Conservation (phyloP, 1,140 invertebrate genomes). For the Cydia splendana region DNA sequence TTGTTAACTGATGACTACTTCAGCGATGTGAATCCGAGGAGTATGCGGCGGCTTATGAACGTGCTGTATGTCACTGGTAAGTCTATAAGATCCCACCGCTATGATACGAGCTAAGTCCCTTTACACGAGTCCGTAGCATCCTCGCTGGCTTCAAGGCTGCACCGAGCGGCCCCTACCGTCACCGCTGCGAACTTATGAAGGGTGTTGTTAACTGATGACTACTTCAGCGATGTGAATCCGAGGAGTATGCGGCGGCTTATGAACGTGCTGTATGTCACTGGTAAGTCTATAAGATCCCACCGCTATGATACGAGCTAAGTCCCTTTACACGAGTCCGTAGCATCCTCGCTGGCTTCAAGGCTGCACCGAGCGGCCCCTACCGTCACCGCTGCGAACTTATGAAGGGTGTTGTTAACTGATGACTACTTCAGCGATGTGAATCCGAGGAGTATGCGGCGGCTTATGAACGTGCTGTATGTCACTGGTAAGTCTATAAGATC, state of each 20-base stretch:
- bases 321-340: conserved; percentile 90
- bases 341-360: conserved; percentile 93
- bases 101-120: conserved; percentile 61
- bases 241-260: conserved; percentile 86
- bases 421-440: conserved; percentile 99
- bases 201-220: conserved; percentile 95
- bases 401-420: conserved; percentile 90
- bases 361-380: conserved; percentile 82
- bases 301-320: too few relatives aligned
- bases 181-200: too few relatives aligned
- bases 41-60: conserved; percentile 82
- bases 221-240: conserved; percentile 98
- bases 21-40: conserved; percentile 98
- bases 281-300: too few relatives aligned
- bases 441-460: conserved; percentile 91
- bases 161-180: conserved; percentile 75
- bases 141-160: conserved; percentile 92
- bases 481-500: too few relatives aligned
- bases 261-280: too few relatives aligned
- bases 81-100: conserved; percentile 21
- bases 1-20: conserved; percentile 97
- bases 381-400: too few relatives aligned
- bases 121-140: conserved; percentile 92
- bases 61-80: conserved; percentile 90
- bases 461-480: too few relatives aligned